Percentiles rank a stretch among this genome's conserved stretches.
These are phyloP conservation scores for Loxodonta africana DNA, from an alignment of 2,113 vertebrate species.

Conservation along the genomic window DNA sequence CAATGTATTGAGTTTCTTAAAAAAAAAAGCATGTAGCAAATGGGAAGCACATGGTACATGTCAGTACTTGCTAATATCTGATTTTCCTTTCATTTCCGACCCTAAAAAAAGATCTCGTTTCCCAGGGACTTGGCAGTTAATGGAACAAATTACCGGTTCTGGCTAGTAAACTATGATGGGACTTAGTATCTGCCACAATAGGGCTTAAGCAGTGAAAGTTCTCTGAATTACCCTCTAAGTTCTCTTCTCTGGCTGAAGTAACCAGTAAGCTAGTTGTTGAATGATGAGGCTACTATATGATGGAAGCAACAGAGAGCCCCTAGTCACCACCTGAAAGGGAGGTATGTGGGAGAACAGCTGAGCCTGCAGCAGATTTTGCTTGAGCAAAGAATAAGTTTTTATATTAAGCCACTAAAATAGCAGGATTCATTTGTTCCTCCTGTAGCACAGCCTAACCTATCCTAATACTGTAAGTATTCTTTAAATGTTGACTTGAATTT, in stretches of 20 bases:
- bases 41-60: accelerated
- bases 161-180: background rate
- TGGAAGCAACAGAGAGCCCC: background rate
- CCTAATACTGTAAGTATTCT: background rate
- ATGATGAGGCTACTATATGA: background rate
- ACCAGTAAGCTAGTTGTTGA: background rate
- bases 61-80: background rate
- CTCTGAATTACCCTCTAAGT: background rate
- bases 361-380: background rate
- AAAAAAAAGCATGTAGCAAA: background rate
- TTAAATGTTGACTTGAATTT: constrained; percentile 58
- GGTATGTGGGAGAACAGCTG: background rate
- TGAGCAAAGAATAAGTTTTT: constrained; percentile 15
- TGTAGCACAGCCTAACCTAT: background rate
- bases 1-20: background rate
- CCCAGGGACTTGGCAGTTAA: background rate
- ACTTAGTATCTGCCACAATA: background rate
- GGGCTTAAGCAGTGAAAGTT: background rate
- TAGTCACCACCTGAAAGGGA: background rate
- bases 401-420: background rate
- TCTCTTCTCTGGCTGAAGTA: background rate
- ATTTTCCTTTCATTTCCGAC: background rate
- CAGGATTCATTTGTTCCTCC: constrained; percentile 23
- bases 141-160: background rate
- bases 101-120: background rate